Percentiles rank a stretch among this genome's conserved stretches.
These are phyloP conservation scores for Neostethus bicornis DNA, from an alignment of 2,797 vertebrate species.

Conservation along the genomic window DNA sequence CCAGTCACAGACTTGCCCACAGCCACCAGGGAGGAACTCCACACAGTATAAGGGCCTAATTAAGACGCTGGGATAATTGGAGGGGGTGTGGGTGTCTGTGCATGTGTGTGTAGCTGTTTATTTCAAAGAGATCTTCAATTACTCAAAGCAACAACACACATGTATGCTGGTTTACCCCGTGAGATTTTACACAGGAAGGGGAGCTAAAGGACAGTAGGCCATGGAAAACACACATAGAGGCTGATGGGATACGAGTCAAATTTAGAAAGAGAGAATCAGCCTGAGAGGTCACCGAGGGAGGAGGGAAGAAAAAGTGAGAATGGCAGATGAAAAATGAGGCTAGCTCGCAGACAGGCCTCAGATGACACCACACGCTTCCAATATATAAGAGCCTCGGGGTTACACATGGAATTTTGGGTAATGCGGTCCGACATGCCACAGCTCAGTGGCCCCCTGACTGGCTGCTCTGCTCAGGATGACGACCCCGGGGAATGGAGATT, in stretches of 20 bases:
- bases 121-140: constrained; percentile 69
- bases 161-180: constrained; percentile 27
- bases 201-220: constrained; percentile 42
- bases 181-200: constrained; percentile 27
- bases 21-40: constrained; percentile 61
- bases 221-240: constrained; percentile 30
- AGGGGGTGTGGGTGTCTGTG: not conserved
- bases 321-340: constrained; percentile 74
- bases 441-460: constrained; percentile 69
- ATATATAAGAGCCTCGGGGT: constrained; percentile 60
- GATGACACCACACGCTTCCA: constrained; percentile 59
- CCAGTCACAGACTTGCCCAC: constrained; percentile 51
- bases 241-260: constrained; percentile 52
- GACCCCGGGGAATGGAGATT: constrained; percentile 21
- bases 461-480: constrained; percentile 60
- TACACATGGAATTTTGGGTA: constrained; percentile 71
- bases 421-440: constrained; percentile 70
- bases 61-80: constrained; percentile 77
- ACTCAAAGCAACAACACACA: constrained; percentile 45
- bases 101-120: constrained; percentile 43
- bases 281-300: constrained; percentile 34
- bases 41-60: constrained; percentile 70
- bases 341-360: constrained; percentile 63
- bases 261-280: constrained; percentile 46
- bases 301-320: constrained; percentile 18